Evolutionary conservation across 2,113 vertebrate genomes (phyloP), one percentile per base, ranked within the genome.

Genomic region (Holacanthus passer): DNA sequence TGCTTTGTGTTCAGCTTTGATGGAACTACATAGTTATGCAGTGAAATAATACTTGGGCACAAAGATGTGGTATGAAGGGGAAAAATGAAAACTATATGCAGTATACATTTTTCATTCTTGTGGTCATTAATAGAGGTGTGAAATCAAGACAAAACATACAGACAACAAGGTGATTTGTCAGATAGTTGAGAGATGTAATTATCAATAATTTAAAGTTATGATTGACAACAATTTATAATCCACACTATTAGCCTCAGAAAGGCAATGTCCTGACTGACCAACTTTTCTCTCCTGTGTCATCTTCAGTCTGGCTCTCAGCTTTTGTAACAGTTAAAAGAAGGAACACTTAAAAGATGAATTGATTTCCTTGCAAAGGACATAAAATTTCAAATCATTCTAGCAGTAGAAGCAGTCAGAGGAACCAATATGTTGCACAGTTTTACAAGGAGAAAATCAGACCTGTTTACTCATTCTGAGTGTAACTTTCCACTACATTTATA

Each of bases 21-120:
- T 92, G 83, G 45, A 94, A 85, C 73, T 82, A 68, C 94, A 95
- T 95, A 94, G 90, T 84, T 93, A 92, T 94, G 91, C 81, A 83
- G 88, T 94, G 94, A 94, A 91, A 92, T 82, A 94, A 91, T 81
- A 72, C 45, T 41, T 58, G 50, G 82, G 77, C 48, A 73, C 85
- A 68, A 86, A 83, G 35, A 86, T 7, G 68, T 65, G 31, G 53
- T 75, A 76, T 66, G 75, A 68, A 65, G 74, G 73, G 65, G 22
- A 52, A 32, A 59, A 87, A 85, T 65, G 29, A 89, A 87, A 89
- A 60, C 52, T 86, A 86, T 48, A 84, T 60, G 63, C 62, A 22
- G 52, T 79, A 75, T 82, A 77, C 66, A 73, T 81, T 74, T 50
- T 87, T 71, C 13, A 43, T 20, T 72, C 20, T 39, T n/a, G 64